Base-by-base conservation (phyloP, 64 coral and sea anemone species). In the Porites lutea region DNA sequence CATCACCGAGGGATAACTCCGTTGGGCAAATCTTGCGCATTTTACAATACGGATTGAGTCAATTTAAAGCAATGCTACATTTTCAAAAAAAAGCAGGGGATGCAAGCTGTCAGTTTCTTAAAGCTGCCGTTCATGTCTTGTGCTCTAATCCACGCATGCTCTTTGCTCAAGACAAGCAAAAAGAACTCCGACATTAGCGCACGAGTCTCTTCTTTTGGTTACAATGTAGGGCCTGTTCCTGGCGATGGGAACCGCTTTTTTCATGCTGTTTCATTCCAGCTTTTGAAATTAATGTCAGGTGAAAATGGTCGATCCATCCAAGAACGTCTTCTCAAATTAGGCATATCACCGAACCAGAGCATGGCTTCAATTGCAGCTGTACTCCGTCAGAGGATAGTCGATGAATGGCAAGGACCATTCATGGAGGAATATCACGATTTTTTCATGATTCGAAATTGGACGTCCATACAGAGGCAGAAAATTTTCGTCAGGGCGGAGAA, bases 241-340 rank as follows among this genome's bases (percentile, higher is more conserved):
- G 71, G 71, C 14, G 87, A 89, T 54, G 86, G 86, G 13, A 88
- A 88, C 55, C 75, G 70, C 74, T 88, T 88, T 61, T 88, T 88
- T 74, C 69, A 74, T 74, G 86, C 86, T 43, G 86, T 88, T 59
- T 62, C 59, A 66, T 86, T 86, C 82, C 64, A 86, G 82, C 82
- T 86, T 46, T 74, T 74, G 51, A 12, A 75, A 74, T 58, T 66
- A 87, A 52, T 46, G 54, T 15, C 4, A 63, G 72, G 57, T 72
- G 65, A n/a, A 72, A 87, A 54, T 57, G 52, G 8, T 72, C 65
- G 4, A 46, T 61, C 87, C 68, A 58, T 19, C 22, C 75, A 49
- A 4, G 48, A 59, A 22, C 57, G 60, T 61, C 75, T 75, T 72
- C 71, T 3, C 6, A n/a, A 21, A 5, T 48, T 61, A 57, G 70